These are phyloP conservation scores for Phaethornis superciliosus DNA, from an alignment of 2,113 vertebrate genomes.

Conservation along the genomic window DNA sequence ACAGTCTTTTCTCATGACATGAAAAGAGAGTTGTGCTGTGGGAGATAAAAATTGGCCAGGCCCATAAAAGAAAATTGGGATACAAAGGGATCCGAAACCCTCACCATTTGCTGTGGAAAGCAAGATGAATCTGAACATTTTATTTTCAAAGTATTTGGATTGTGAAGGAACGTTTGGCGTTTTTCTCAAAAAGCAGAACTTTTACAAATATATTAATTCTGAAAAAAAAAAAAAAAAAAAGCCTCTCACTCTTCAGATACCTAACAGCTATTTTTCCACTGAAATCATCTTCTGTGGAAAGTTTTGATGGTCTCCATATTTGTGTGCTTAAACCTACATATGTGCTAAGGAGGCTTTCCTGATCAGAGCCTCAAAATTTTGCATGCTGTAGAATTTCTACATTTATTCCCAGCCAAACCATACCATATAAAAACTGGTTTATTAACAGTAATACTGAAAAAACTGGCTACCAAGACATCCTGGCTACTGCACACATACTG, in stretches of 20 bases:
- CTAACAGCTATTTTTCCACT: slow-evolving; percentile 13
- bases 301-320: neutral
- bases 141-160: slow-evolving; percentile 45
- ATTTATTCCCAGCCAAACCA: slow-evolving; percentile 24
- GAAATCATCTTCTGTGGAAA: slow-evolving; percentile 16
- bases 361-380: neutral
- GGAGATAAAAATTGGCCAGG: slow-evolving; percentile 29
- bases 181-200: slow-evolving; percentile 25
- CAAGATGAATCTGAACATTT: neutral
- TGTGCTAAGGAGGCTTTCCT: neutral
- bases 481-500: slow-evolving; percentile 27
- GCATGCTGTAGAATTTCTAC: neutral
- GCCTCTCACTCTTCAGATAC: neutral
- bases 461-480: slow-evolving; percentile 9
- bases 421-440: slow-evolving; percentile 31
- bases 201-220: slow-evolving; percentile 6
- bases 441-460: slow-evolving; percentile 10
- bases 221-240: neutral
- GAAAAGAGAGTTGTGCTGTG: neutral
- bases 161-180: slow-evolving; percentile 10
- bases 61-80: slow-evolving; percentile 3
- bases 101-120: neutral
- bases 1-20: neutral
- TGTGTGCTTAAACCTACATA: neutral
- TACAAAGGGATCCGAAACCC: neutral